phyloP scores from a whole-genome alignment of 2,113 vertebrate genomes.

The human region DNA sequence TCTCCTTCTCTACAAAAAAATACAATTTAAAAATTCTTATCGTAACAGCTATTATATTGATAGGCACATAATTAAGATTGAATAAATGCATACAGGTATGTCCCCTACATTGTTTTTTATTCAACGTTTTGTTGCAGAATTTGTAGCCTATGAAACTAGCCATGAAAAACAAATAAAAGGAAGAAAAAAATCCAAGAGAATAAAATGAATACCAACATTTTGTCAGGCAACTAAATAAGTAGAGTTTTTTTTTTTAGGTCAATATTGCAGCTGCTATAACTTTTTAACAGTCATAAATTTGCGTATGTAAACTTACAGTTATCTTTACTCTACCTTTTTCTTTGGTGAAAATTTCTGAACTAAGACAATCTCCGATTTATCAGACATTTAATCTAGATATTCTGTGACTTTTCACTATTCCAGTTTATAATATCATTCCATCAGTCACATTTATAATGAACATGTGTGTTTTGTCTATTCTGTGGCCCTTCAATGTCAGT shows the following conservation, averaged over 20 bases:
- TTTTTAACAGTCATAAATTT: background rate
- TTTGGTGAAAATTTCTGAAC: background rate
- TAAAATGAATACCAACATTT: background rate
- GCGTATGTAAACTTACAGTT: background rate
- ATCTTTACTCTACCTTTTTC: background rate
- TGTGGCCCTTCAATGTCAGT: background rate
- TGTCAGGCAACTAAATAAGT: background rate
- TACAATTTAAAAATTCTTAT: background rate
- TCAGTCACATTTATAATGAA: background rate
- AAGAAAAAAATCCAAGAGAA: background rate
- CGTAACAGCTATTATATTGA: background rate
- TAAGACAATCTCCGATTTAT: background rate
- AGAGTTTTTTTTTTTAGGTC: background rate
- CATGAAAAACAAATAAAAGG: background rate
- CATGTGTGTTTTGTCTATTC: background rate
- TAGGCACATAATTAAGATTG: background rate
- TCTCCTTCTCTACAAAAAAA: too few species aligned
- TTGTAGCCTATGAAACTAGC: background rate
- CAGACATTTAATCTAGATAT: background rate
- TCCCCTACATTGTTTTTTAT: background rate
- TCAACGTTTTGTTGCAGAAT: background rate
- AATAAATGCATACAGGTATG: background rate
- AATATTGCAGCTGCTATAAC: background rate
- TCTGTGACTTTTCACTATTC: background rate
- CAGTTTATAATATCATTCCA: background rate